Evolutionary conservation across 2,113 vertebrate genomes (phyloP).

Genomic region (Lipotes vexillifer): DNA sequence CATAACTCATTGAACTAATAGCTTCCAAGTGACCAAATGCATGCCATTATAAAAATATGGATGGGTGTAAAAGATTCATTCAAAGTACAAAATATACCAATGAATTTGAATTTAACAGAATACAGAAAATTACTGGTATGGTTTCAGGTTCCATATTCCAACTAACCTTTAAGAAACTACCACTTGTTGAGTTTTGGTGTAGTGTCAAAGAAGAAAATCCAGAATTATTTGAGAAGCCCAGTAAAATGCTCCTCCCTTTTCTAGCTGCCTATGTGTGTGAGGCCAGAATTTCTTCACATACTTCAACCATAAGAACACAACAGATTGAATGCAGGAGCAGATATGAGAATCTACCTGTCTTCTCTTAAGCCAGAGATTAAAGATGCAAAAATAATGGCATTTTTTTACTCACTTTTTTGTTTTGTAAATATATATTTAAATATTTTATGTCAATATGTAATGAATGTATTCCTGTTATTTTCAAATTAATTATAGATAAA

Average conservation of each 20-base stretch:
- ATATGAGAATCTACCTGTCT: neutral
- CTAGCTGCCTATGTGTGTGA: neutral
- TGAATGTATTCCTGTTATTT: neutral
- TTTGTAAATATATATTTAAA: conserved; percentile 3
- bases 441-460: neutral
- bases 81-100: neutral
- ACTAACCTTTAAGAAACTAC: neutral
- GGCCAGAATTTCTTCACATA: neutral
- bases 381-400: neutral
- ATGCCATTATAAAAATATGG: neutral
- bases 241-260: neutral
- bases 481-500: neutral
- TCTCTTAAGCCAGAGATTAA: neutral
- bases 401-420: neutral
- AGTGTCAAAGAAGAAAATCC: neutral
- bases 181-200: neutral
- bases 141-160: neutral
- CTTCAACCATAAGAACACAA: neutral
- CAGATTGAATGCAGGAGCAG: neutral
- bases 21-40: neutral
- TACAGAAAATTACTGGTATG: neutral
- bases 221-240: neutral
- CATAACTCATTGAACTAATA: neutral
- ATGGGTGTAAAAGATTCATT: neutral
- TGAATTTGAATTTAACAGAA: neutral